A percentile compares a stretch with the other conserved stretches of the same genome.
Evolutionary conservation across 2,888 invertebrate species (phyloP).

Genomic region (Hypsopygia costalis): DNA sequence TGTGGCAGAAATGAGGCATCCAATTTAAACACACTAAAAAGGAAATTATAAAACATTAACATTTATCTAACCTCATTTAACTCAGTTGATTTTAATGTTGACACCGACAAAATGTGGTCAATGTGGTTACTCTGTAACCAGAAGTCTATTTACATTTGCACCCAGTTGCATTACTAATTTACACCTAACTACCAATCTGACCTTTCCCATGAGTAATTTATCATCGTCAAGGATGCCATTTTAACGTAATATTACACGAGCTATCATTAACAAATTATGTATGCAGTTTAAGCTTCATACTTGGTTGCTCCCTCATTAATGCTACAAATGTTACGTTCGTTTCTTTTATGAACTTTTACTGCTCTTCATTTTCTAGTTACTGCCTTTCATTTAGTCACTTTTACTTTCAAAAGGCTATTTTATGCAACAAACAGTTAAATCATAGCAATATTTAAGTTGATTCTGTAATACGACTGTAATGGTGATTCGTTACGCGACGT

Average conservation of each 20-base stretch:
- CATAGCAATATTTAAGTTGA: too few species aligned
- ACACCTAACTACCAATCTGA: conserved; percentile 6
- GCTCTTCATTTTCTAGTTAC: not conserved
- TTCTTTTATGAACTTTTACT: not conserved
- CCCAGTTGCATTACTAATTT: conserved; percentile 1
- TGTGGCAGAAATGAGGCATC: too few species aligned
- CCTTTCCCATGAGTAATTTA: conserved; percentile 14
- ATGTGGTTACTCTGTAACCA: not conserved
- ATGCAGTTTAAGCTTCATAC: not conserved
- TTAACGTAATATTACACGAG: conserved; percentile 7
- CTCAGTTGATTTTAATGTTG: not conserved
- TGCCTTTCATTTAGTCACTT: not conserved
- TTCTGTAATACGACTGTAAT: too few species aligned
- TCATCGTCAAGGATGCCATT: conserved; percentile 11
- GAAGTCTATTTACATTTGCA: not conserved
- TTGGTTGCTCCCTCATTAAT: not conserved
- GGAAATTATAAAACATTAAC: too few species aligned
- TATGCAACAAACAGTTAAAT: not conserved
- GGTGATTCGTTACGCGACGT: too few species aligned
- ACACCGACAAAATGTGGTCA: too few species aligned
- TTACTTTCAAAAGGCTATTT: not conserved
- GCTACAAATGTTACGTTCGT: not conserved
- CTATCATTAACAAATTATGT: not conserved
- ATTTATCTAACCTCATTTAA: too few species aligned
- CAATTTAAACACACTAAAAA: too few species aligned